Conservation (phyloP, 2,113 vertebrate genomes). For the Chionis minor region DNA sequence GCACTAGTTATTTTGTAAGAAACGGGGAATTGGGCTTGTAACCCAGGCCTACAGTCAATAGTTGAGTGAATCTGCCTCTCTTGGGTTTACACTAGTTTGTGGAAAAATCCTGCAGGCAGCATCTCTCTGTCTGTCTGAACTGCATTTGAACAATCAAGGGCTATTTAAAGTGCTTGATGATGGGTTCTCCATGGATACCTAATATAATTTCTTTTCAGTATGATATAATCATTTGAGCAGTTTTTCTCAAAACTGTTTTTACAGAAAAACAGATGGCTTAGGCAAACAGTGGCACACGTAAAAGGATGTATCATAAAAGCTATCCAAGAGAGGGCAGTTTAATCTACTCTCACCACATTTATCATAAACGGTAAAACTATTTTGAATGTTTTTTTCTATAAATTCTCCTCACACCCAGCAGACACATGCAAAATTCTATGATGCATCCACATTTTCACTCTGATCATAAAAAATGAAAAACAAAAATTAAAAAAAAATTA, state of each 20-base stretch:
- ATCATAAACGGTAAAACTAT: neutral
- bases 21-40: neutral
- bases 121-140: neutral
- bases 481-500: neutral
- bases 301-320: neutral
- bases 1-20: neutral
- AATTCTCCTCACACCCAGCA: neutral
- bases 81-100: neutral
- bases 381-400: neutral
- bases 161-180: neutral
- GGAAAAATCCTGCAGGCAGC: neutral
- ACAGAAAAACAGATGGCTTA: neutral
- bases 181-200: neutral
- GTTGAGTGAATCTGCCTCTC: neutral
- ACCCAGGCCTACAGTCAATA: neutral
- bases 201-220: slow-evolving; percentile 7
- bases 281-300: neutral
- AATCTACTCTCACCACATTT: neutral
- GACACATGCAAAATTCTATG: neutral
- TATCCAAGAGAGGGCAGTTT: neutral
- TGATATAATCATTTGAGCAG: neutral
- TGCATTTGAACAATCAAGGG: neutral
- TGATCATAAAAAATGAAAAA: neutral
- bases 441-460: neutral
- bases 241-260: neutral